Evolutionary conservation across 2,888 invertebrate genomes (phyloP).

Genomic region (Lycia hirtaria): DNA sequence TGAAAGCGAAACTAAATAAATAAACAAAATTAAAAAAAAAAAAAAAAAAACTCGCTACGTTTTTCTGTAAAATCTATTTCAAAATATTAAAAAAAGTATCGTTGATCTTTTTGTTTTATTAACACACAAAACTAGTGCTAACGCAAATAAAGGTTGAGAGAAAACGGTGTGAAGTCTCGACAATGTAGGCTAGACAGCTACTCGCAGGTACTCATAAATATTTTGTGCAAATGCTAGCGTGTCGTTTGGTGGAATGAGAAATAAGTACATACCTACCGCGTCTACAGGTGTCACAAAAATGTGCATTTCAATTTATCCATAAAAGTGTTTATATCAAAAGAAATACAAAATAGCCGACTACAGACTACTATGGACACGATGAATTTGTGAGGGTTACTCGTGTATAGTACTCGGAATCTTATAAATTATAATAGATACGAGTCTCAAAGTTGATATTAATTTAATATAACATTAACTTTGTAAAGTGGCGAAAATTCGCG

Average conservation of each 20-base stretch:
- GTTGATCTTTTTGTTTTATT: neutral
- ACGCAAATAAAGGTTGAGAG: neutral
- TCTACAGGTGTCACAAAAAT: too few relatives aligned
- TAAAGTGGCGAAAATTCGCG: too few relatives aligned
- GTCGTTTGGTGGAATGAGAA: neutral
- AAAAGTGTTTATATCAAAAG: too few relatives aligned
- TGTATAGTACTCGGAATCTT: too few relatives aligned
- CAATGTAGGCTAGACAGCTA: neutral
- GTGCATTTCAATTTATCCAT: too few relatives aligned
- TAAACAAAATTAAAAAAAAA: neutral
- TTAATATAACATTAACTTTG: too few relatives aligned
- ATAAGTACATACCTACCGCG: too few relatives aligned
- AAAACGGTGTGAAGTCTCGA: neutral
- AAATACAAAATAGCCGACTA: too few relatives aligned
- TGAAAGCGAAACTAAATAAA: neutral
- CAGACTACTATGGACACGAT: too few relatives aligned
- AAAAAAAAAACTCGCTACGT: neutral
- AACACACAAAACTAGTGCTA: slow-evolving; percentile 1
- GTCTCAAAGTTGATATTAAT: too few relatives aligned
- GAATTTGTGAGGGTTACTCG: too few relatives aligned
- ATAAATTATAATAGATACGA: too few relatives aligned
- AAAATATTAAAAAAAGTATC: neutral
- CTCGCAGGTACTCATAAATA: neutral
- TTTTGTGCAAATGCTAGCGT: neutral
- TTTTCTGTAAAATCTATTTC: neutral